Evolutionary conservation across 2,888 invertebrate genomes (phyloP), one percentile per base, ranked within the genome.

Genomic region (Chymomyza caudatula): DNA sequence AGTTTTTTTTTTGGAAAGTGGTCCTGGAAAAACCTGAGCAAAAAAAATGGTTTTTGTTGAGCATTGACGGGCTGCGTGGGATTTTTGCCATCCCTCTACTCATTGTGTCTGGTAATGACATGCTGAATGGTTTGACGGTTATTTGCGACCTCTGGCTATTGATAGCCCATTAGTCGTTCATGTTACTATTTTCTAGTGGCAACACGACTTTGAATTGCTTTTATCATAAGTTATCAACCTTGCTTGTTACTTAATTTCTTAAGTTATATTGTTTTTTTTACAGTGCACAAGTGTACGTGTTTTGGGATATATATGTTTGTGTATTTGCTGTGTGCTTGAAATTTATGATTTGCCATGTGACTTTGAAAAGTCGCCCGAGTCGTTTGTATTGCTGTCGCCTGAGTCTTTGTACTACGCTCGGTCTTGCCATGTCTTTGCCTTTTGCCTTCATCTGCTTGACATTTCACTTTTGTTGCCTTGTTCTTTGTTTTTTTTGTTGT

Each of bases 301-400:
- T 6, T 29, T 11, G 43, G 42, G 43, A 4, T 54, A 43, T 44
- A 60, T 61, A 54, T 60, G 19, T 42, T 58, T 65, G 63, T 67
- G 51, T 70, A 57, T 58, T 25, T 57, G 58, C 54, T 72, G 71
- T 80, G 69, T 83, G 70, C 69, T 67, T 67, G 59, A 80, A 80
- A 80, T 83, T 80, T 80, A 80, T 80, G 80, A 80, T 83, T 80
- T 83, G 70, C 69, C 72, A 73, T 80, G 78, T 69, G 79, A 80
- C 81, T 80, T 83, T 80, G 76, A 78, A 80, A 83, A 80, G 76
- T 58, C 60, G 65, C 52, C 73, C 60, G 44, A 58, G 43, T 20
- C 22, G 52, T 29, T 15, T 11, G 3, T 43, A n/a, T 19, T 44
- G 15, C 15, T 22, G 22, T 20, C 43, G 56, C 55, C 51, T 60